These are phyloP conservation scores for Ephydatia muelleri DNA, from an alignment of 37 sponge, comb jelly and placozoan genomes.

Conservation along the genomic window DNA sequence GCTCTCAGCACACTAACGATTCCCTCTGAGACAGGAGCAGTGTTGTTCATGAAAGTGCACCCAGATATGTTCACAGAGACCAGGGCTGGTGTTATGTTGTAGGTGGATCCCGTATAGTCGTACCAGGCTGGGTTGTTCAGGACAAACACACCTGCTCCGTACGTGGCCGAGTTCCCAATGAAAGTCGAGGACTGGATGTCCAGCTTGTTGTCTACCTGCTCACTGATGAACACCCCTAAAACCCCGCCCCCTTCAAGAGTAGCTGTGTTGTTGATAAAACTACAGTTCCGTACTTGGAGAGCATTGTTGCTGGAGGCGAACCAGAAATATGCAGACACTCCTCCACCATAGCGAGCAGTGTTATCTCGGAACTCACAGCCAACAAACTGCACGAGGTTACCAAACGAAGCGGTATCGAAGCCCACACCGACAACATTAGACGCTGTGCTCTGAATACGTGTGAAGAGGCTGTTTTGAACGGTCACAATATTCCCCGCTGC, in stretches of 20 bases:
- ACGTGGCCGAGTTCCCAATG: conserved; percentile 30
- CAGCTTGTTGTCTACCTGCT: conserved; percentile 9
- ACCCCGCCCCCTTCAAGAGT: conserved; percentile 79
- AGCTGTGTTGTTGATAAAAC: conserved; percentile 59
- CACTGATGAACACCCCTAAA: conserved; percentile 43
- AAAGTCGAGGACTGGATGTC: conserved; percentile 22
- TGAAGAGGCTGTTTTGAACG: conserved; percentile 2
- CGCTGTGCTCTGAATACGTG: neutral
- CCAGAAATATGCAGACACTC: conserved; percentile 62
- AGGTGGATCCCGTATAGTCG: neutral
- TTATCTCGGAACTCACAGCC: conserved; percentile 50
- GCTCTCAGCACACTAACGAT: conserved; percentile 48
- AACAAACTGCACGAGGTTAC: conserved; percentile 30
- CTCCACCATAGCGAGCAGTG: conserved; percentile 72
- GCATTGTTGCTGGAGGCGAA: conserved; percentile 8
- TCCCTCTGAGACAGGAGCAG: conserved; percentile 33
- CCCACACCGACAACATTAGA: conserved; percentile 23
- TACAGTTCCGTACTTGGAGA: conserved; percentile 30
- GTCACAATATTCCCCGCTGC: conserved; percentile 7
- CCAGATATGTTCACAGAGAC: conserved; percentile 5
- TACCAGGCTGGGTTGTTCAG: conserved; percentile 58
- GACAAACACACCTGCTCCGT: conserved; percentile 54
- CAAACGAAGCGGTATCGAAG: conserved; percentile 8
- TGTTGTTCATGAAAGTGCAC: conserved; percentile 32
- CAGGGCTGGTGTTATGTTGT: conserved; percentile 20